A percentile compares a stretch with the other conserved stretches of the same genome.
Conservation (phyloP, 2,113 vertebrate genomes). For the Elephantulus edwardii region DNA sequence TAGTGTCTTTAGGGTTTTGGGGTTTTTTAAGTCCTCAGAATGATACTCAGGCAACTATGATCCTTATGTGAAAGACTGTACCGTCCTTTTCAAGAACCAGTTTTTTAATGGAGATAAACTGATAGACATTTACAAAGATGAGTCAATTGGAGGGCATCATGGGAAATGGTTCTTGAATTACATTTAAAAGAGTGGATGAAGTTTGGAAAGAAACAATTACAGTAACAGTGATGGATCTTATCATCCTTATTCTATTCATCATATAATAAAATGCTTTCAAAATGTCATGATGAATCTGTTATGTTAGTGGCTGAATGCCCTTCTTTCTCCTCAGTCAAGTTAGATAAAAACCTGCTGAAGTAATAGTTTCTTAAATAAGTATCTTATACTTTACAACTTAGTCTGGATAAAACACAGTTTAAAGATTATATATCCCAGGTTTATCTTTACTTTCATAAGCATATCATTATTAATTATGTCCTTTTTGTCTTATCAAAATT, state of each 20-base stretch:
- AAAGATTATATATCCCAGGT: background rate
- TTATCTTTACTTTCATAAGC: background rate
- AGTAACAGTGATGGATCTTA: background rate
- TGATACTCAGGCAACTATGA: background rate
- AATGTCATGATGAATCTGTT: background rate
- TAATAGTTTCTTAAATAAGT: conserved; percentile 21
- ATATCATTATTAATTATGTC: background rate
- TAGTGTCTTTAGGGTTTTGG: background rate
- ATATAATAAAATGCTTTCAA: conserved; percentile 14
- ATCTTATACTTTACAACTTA: background rate
- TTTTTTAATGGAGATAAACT: background rate
- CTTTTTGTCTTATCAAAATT: background rate
- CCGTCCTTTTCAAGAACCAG: background rate
- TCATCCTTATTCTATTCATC: background rate
- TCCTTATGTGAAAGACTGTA: background rate
- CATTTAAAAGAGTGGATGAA: background rate
- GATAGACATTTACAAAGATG: conserved; percentile 1
- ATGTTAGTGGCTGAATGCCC: background rate
- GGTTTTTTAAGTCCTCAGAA: background rate
- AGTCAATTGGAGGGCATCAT: background rate
- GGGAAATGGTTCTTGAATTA: background rate
- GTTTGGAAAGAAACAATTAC: background rate
- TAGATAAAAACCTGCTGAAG: conserved; percentile 30
- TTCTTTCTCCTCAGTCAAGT: background rate
- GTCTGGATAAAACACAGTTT: conserved; percentile 23